A percentile compares a stretch with the other conserved stretches of the same genome.
phyloP scores from a whole-genome alignment of 2,888 invertebrate species.

The Monopis laevigella region DNA sequence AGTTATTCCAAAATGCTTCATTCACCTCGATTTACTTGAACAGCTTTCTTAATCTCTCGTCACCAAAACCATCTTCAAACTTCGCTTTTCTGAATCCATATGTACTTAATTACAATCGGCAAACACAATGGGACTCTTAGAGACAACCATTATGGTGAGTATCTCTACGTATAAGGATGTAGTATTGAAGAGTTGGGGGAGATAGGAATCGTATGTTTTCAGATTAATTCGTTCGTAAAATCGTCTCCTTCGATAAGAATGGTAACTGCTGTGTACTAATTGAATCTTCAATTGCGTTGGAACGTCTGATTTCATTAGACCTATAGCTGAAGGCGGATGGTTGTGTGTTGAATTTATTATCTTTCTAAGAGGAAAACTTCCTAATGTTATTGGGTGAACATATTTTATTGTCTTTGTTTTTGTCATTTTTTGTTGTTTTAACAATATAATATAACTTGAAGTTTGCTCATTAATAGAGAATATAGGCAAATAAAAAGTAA shows the following conservation, averaged over 20 bases:
- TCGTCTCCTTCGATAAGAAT: slow-evolving; percentile 66
- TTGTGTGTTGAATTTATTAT: slow-evolving; percentile 9
- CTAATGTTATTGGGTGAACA: too few relatives aligned
- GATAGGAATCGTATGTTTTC: slow-evolving; percentile 65
- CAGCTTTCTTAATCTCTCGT: slow-evolving; percentile 14
- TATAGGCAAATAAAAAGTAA: too few relatives aligned
- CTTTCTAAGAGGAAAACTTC: too few relatives aligned
- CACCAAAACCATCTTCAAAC: slow-evolving; percentile 19
- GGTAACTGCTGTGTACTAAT: slow-evolving; percentile 63
- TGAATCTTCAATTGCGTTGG: slow-evolving; percentile 63
- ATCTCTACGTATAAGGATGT: slow-evolving; percentile 4
- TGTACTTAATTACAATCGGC: slow-evolving; percentile 58
- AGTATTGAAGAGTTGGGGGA: slow-evolving; percentile 37
- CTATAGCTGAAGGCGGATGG: slow-evolving; percentile 9
- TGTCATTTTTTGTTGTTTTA: too few relatives aligned
- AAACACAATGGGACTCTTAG: slow-evolving; percentile 39
- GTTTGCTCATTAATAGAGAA: too few relatives aligned
- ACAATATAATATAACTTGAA: too few relatives aligned
- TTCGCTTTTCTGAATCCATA: slow-evolving; percentile 32
- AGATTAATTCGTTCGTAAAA: slow-evolving; percentile 68
- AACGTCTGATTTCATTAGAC: slow-evolving; percentile 61
- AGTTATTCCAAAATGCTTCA: slow-evolving; percentile 9
- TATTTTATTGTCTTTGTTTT: too few relatives aligned
- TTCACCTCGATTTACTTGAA: slow-evolving; percentile 10
- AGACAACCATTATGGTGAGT: slow-evolving; percentile 12